Conservation (phyloP, 2,888 invertebrate species). For the Hyppa rectilinea region DNA sequence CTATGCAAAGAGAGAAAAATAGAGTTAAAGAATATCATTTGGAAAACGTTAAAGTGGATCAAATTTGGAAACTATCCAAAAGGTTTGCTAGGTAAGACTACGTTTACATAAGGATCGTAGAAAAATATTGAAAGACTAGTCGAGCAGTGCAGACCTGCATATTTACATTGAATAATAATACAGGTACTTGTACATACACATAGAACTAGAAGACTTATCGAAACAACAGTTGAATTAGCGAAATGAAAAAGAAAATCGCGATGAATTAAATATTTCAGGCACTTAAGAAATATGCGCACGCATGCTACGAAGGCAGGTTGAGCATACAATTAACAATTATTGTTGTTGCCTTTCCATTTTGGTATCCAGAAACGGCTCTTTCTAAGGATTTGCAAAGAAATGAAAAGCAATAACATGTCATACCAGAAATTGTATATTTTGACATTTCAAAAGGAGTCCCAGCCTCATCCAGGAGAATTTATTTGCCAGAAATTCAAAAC, state of each 20-base stretch:
- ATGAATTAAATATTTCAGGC: not conserved
- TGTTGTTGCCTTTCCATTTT: too few species aligned
- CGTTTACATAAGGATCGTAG: slow-evolving; percentile 27
- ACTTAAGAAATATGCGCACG: not conserved
- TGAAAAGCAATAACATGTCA: not conserved
- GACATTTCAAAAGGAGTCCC: not conserved
- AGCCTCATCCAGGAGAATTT: not conserved
- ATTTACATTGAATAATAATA: slow-evolving; percentile 1
- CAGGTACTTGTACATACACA: too few species aligned
- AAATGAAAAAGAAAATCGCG: not conserved
- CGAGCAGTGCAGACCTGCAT: slow-evolving; percentile 5
- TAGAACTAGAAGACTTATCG: not conserved
- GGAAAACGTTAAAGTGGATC: slow-evolving; percentile 46
- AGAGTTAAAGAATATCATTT: slow-evolving; percentile 42
- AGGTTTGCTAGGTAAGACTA: slow-evolving; percentile 31
- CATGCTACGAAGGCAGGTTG: not conserved
- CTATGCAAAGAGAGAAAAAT: slow-evolving; percentile 20
- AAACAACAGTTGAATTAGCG: not conserved
- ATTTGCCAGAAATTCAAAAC: not conserved
- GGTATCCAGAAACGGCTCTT: too few species aligned
- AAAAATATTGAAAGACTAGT: slow-evolving; percentile 20
- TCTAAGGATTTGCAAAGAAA: not conserved
- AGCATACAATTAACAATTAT: not conserved
- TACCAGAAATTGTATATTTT: not conserved
- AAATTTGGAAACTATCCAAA: slow-evolving; percentile 51